Evolutionary conservation across 1,140 invertebrate genomes (phyloP).

Genomic region (Drosophila sproati): DNA sequence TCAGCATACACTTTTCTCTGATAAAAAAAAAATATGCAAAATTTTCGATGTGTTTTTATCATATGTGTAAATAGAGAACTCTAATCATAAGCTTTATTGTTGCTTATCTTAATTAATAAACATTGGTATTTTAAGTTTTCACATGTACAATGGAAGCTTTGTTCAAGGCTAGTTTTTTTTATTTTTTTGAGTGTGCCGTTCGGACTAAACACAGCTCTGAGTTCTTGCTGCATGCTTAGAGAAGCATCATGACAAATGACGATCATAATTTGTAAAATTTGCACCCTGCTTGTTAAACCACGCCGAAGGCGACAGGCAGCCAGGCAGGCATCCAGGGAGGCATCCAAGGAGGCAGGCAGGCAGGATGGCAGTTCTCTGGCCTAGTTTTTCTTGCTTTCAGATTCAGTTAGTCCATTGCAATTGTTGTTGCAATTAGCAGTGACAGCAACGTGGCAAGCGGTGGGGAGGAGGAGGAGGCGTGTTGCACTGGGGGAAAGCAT

Average conservation of each 20-base stretch:
- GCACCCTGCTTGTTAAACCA: constrained; percentile 74
- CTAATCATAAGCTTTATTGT: too few relatives aligned
- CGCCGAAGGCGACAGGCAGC: constrained; percentile 22
- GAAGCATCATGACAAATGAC: constrained; percentile 75
- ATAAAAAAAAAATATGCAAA: too few relatives aligned
- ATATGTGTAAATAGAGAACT: too few relatives aligned
- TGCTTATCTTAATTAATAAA: too few relatives aligned
- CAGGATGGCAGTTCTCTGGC: constrained; percentile 36
- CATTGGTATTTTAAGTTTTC: too few relatives aligned
- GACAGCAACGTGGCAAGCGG: constrained; percentile 26
- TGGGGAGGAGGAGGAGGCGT: not conserved
- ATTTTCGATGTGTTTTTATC: too few relatives aligned
- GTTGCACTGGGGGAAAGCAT: constrained; percentile 23
- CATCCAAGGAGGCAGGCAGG: not conserved
- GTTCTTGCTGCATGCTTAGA: constrained; percentile 47
- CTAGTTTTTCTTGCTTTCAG: constrained; percentile 55
- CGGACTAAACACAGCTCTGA: constrained; percentile 5
- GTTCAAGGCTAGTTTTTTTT: too few relatives aligned
- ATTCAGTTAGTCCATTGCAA: constrained; percentile 77
- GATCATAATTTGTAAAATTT: constrained; percentile 81
- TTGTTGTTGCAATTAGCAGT: constrained; percentile 80
- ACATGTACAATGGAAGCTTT: too few relatives aligned
- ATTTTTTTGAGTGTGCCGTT: not conserved
- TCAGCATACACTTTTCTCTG: too few relatives aligned
- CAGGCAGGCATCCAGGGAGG: not conserved